Conservation (phyloP, 1,140 invertebrate genomes). For the Hylaeus anthracinus region DNA sequence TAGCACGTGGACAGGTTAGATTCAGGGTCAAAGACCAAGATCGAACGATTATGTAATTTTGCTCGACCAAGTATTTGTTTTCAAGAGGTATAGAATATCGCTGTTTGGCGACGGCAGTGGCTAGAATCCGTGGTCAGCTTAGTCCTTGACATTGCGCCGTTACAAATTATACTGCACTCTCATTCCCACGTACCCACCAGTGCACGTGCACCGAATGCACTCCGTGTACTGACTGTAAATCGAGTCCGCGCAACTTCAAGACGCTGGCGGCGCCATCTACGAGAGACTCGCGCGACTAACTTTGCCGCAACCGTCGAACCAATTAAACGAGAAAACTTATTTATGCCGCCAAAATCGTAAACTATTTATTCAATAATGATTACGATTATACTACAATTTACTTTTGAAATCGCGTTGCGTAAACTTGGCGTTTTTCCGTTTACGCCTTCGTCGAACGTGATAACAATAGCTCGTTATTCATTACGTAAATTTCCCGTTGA, state of each 20-base stretch:
- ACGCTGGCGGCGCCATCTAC: not conserved
- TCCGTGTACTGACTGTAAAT: not conserved
- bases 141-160: conserved; percentile 32
- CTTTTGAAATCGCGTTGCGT: not conserved
- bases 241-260: not conserved
- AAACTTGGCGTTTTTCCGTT: not conserved
- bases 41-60: conserved; percentile 25
- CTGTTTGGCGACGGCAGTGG: not conserved
- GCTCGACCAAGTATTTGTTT: not conserved
- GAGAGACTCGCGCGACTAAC: not conserved
- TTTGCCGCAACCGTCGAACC: conserved; percentile 15
- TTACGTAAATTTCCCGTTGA: not conserved
- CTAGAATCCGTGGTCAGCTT: conserved; percentile 23
- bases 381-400: not conserved
- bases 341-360: not conserved
- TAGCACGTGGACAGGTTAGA: conserved; percentile 44
- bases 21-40: conserved; percentile 46
- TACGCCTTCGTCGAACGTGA: not conserved
- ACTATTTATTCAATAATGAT: conserved; percentile 15
- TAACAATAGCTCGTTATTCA: not conserved
- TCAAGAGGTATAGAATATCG: conserved; percentile 4
- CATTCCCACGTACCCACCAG: not conserved
- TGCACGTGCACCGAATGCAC: conserved; percentile 25
- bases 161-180: conserved; percentile 14
- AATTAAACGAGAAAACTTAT: conserved; percentile 16